These are phyloP conservation scores for Cryptoleucopteryx plumbea DNA, from an alignment of 2,113 vertebrate species.

Conservation along the genomic window DNA sequence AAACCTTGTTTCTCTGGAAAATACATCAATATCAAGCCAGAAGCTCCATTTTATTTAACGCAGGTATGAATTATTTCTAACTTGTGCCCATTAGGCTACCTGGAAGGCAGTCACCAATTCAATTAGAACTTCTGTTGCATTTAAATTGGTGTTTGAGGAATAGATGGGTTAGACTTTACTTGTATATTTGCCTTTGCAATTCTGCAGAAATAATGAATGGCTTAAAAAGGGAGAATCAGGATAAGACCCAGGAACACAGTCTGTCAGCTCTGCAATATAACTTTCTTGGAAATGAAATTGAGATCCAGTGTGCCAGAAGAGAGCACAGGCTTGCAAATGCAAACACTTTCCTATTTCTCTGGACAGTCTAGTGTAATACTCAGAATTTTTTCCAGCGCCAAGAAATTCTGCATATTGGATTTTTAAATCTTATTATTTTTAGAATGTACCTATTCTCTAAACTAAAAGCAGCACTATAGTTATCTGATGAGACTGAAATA, in stretches of 20 bases:
- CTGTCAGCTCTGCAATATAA: not conserved
- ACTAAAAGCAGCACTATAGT: not conserved
- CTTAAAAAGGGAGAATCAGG: not conserved
- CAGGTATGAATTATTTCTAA: not conserved
- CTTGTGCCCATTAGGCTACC: not conserved
- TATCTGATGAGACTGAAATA: not conserved
- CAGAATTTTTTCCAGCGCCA: not conserved
- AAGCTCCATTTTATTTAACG: not conserved
- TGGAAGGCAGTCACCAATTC: not conserved
- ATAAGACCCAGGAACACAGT: not conserved
- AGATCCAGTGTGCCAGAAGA: not conserved
- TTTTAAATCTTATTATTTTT: not conserved
- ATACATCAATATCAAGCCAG: not conserved
- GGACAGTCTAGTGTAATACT: not conserved
- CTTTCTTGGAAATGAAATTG: not conserved
- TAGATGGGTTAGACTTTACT: not conserved
- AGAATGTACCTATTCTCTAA: not conserved
- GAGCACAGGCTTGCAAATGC: not conserved
- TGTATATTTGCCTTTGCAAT: not conserved
- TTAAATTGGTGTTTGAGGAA: not conserved
- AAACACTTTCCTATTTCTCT: not conserved
- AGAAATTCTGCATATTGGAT: not conserved
- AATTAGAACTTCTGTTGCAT: not conserved
- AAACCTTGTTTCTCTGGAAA: not conserved
- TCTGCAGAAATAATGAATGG: not conserved